A percentile compares a stretch with the other conserved stretches of the same genome.
phyloP scores from a whole-genome alignment of 2,113 vertebrate genomes.

The Lepisosteus osseus region DNA sequence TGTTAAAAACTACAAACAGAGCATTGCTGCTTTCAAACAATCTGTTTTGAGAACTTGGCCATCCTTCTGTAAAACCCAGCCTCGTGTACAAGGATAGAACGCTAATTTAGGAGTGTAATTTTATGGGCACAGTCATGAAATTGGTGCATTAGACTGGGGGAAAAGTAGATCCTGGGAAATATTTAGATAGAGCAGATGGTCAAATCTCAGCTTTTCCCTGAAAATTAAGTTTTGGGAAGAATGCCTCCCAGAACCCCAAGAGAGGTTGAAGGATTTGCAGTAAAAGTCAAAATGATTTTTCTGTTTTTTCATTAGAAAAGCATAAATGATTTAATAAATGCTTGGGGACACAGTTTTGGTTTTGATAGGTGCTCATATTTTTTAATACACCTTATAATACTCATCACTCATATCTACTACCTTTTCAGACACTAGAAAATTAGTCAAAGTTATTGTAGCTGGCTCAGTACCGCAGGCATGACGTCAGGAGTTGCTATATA shows the following conservation, averaged over 20 bases:
- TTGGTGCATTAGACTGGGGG: conserved; percentile 42
- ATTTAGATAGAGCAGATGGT: conserved; percentile 64
- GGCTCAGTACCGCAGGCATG: too few relatives aligned
- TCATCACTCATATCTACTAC: too few relatives aligned
- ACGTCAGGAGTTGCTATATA: too few relatives aligned
- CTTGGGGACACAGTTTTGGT: neutral
- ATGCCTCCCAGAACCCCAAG: conserved; percentile 44
- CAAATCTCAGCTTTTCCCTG: conserved; percentile 53
- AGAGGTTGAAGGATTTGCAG: conserved; percentile 52
- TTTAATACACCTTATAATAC: too few relatives aligned
- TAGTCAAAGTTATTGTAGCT: too few relatives aligned
- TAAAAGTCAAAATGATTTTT: conserved; percentile 41
- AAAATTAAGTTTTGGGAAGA: conserved; percentile 59
- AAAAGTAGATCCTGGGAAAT: conserved; percentile 37
- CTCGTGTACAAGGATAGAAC: conserved; percentile 33
- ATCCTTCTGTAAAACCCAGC: conserved; percentile 21
- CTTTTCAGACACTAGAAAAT: too few relatives aligned
- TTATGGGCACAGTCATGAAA: conserved; percentile 46
- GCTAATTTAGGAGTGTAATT: conserved; percentile 51
- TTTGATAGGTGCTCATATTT: too few relatives aligned
- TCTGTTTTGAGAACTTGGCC: conserved; percentile 34
- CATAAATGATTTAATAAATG: conserved; percentile 51
- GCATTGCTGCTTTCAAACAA: conserved; percentile 24
- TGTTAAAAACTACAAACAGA: conserved; percentile 33
- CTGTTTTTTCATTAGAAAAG: conserved; percentile 50